Conservation (phyloP, 1,140 invertebrate species). For the Drosophila kepulauana region DNA sequence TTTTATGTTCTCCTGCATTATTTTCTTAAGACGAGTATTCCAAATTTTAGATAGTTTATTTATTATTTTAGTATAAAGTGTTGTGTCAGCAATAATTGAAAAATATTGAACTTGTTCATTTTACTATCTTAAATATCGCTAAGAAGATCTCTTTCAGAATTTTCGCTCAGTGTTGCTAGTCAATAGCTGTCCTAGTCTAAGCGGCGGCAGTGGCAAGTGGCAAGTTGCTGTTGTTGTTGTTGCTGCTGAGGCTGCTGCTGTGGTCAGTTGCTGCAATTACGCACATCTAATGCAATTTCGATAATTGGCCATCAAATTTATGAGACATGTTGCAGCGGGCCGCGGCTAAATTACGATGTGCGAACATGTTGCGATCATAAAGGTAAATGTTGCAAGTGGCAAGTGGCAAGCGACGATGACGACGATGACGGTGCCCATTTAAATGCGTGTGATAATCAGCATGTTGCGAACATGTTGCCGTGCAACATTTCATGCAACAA, state of each 20-base stretch:
- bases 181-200: conserved; percentile 1
- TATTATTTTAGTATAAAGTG: too few relatives aligned
- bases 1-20: too few relatives aligned
- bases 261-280: conserved; percentile 64
- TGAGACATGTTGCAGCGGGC: conserved; percentile 53
- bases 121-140: too few relatives aligned
- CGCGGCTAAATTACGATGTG: conserved; percentile 78
- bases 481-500: conserved; percentile 56
- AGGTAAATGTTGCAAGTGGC: conserved; percentile 32
- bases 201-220: conserved; percentile 12
- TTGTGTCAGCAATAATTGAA: too few relatives aligned
- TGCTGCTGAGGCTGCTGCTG: background rate
- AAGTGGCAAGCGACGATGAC: background rate
- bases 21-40: too few relatives aligned
- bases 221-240: background rate
- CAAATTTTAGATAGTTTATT: too few relatives aligned
- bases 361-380: conserved; percentile 71
- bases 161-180: conserved; percentile 13
- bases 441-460: conserved; percentile 60
- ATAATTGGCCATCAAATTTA: conserved; percentile 83
- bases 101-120: too few relatives aligned
- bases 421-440: conserved; percentile 28
- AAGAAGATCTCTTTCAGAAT: too few relatives aligned
- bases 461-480: conserved; percentile 53
- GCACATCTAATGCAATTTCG: conserved; percentile 82